Percentiles rank a stretch among this genome's conserved stretches.
Evolutionary conservation across 2,113 vertebrate genomes (phyloP).

Genomic region (Pseudonaja textilis): DNA sequence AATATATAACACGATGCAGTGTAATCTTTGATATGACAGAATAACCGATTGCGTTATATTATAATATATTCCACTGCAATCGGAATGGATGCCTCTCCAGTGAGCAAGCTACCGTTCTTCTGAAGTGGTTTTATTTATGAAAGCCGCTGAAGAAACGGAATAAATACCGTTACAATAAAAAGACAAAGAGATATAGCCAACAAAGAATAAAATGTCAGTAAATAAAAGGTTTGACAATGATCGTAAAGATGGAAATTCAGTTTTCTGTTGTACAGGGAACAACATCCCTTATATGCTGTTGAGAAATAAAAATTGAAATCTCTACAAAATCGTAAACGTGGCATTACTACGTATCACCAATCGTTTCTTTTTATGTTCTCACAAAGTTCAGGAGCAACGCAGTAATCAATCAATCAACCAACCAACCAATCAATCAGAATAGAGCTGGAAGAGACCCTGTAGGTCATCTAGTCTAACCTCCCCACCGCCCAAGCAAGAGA

Average conservation of each 20-base stretch:
- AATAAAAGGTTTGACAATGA: not conserved
- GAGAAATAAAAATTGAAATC: not conserved
- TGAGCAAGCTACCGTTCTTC: not conserved
- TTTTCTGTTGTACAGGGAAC: not conserved
- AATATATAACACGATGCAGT: not conserved
- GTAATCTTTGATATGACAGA: not conserved
- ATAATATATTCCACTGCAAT: not conserved
- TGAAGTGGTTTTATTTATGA: not conserved
- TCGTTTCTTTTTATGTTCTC: not conserved
- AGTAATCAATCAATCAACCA: not conserved
- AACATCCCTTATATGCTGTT: accelerated
- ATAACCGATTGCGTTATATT: not conserved
- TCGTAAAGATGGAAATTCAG: not conserved
- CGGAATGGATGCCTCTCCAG: not conserved
- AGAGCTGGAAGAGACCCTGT: not conserved
- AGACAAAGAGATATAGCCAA: not conserved
- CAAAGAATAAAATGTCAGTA: not conserved
- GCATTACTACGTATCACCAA: not conserved
- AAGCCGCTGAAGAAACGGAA: not conserved
- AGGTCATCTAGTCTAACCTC: too few species aligned
- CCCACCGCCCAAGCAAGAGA: too few species aligned
- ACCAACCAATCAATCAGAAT: not conserved
- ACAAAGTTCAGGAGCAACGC: not conserved
- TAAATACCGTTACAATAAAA: not conserved
- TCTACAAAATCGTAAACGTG: not conserved